Evolutionary conservation across 2,888 invertebrate genomes (phyloP).

Genomic region (Cataglyphis cursor): DNA sequence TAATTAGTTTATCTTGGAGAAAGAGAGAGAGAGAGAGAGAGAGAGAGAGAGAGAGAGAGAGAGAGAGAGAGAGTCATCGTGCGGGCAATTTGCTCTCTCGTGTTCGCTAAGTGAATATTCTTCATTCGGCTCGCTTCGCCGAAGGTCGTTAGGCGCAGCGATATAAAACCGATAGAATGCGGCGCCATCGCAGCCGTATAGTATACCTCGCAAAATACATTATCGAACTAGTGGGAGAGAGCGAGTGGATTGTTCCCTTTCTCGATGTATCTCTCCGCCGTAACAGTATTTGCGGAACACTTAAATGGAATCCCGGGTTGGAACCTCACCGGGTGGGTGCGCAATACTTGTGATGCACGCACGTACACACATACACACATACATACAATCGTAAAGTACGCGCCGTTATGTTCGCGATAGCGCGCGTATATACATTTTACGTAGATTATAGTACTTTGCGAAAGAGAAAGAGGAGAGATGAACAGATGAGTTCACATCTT

Average conservation of each 20-base stretch:
- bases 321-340: conserved; percentile 48
- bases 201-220: conserved; percentile 61
- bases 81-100: conserved; percentile 18
- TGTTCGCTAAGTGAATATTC: conserved; percentile 39
- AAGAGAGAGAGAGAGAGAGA: too few relatives aligned
- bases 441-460: conserved; percentile 53
- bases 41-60: too few relatives aligned
- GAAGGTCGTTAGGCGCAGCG: conserved; percentile 58
- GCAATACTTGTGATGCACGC: conserved; percentile 63
- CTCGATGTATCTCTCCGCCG: conserved; percentile 68
- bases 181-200: conserved; percentile 61
- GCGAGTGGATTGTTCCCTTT: conserved; percentile 75
- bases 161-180: conserved; percentile 73
- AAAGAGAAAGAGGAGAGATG: conserved; percentile 3
- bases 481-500: conserved; percentile 18
- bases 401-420: conserved; percentile 68
- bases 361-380: background rate
- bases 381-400: conserved; percentile 69
- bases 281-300: conserved; percentile 82
- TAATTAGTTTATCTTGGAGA: conserved; percentile 30
- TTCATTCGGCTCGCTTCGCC: conserved; percentile 22
- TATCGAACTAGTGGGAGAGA: conserved; percentile 67
- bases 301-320: conserved; percentile 74
- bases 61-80: background rate
- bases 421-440: conserved; percentile 43